phyloP scores from a whole-genome alignment of 2,888 invertebrate genomes.

The Drosophila formosana region DNA sequence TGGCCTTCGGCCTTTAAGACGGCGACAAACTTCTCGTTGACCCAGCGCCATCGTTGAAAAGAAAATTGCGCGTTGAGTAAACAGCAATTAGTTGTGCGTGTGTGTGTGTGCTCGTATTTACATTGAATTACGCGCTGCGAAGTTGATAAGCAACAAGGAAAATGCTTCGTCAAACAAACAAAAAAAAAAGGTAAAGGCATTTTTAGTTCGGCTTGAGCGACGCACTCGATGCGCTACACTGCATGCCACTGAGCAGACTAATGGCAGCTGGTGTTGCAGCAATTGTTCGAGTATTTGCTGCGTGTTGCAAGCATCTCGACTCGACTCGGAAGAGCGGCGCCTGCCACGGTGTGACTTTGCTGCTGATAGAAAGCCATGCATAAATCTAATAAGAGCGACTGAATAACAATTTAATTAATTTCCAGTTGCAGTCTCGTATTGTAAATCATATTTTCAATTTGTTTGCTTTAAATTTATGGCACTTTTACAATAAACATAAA shows the following conservation, averaged over 20 bases:
- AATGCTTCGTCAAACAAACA: constrained; percentile 42
- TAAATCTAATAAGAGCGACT: background rate
- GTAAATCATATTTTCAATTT: constrained; percentile 21
- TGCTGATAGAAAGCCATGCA: background rate
- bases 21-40: constrained; percentile 21
- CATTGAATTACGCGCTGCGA: constrained; percentile 60
- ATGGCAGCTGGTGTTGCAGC: constrained; percentile 8
- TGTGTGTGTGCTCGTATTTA: constrained; percentile 55
- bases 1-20: constrained; percentile 54
- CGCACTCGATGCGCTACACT: constrained; percentile 55
- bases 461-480: constrained; percentile 1
- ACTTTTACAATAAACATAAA: constrained; percentile 7
- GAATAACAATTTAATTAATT: constrained; percentile 10
- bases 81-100: constrained; percentile 69
- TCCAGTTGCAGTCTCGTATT: background rate
- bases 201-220: constrained; percentile 57
- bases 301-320: constrained; percentile 9
- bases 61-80: constrained; percentile 75
- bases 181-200: constrained; percentile 43
- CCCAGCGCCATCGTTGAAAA: constrained; percentile 44
- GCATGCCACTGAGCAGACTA: constrained; percentile 49
- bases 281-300: background rate
- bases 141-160: constrained; percentile 54
- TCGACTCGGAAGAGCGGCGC: constrained; percentile 3
- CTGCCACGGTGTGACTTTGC: constrained; percentile 6